Base-by-base conservation (phyloP, 2,888 invertebrate species). In the Brenthis ino region DNA sequence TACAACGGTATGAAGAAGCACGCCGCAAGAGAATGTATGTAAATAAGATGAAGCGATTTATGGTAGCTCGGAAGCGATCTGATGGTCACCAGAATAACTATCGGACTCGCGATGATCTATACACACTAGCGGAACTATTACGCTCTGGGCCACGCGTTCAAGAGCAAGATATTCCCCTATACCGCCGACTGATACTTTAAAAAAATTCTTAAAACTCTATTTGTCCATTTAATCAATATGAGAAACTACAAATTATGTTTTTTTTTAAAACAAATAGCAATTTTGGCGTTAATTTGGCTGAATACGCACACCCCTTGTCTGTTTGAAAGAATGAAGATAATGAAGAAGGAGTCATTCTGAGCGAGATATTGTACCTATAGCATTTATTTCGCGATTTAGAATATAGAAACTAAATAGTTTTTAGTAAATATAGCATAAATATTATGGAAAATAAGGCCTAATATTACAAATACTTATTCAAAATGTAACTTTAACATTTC, bases 171-270 rank as follows among this genome's bases (percentile, higher is more conserved):
- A 88, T 94, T 64, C 94, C 95, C 57, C 86, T 94, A 5, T 94
- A 94, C 80, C 94, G 94, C 82, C 93, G 95, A 82, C 89, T 94
- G 85, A 93, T 95, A 83, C 91, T 95, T 80, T 95, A 94, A 93
- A 82, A 20, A 68, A 72, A 74, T 63, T 75, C 72, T 60, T 74
- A 67, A 71, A 72, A 50, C 65, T 63, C 58, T 28, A 20, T 70
- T 76, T 72, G 71, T 75, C 76, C 76, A 77, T 76, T 74, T 50
- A 72, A 67, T 57, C 63, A 56, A 47, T 67, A 65, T 73, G 65
- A 57, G 67, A 65, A 71, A 56, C 61, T 55, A 61, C 56, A 61
- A 56, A 65, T 56, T 64, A 55, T n/a, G 54, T 37, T 56, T 53
- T 33, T 56, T 60, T 33, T 37, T n/a, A n/a, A 28, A 65, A 56